Evolutionary conservation across 2,797 vertebrate genomes (phyloP), one percentile per base, ranked within the genome.

Genomic region (Fundulus diaphanus): DNA sequence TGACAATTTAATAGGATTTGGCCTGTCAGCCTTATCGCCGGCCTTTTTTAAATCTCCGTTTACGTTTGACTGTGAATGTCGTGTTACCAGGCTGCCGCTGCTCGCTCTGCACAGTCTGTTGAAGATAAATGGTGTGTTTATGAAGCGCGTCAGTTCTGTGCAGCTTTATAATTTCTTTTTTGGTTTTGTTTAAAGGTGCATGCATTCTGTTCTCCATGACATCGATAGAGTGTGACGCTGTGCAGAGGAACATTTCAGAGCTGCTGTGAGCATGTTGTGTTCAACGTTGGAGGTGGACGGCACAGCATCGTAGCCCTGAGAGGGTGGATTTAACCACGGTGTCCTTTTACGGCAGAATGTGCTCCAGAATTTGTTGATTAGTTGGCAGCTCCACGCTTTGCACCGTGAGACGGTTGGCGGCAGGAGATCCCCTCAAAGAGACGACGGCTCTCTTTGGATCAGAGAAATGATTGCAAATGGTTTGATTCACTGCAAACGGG

Each of bases 221-320:
- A n/a, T 12, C 13, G 37, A 24, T 67, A 27, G 27, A 42, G 5
- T 27, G n/a, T 27, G 48, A 16, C 22, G 15, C 31, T 12, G 5
- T 52, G 29, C 52, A 76, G 80, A 73, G 13, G 69, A 46, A 35
- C 57, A 35, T 7, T 22, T 33, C 27, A 22, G 31, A 29, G 29
- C 54, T 57, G 27, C 27, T 15, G 1, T 6, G 29, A 59, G 24
- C 20, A 18, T 2, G 59, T 2, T 61, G 66, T 37, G 13, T 74
- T 46, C 31, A 35, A 76, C n/a, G 67, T 76, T 77, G 82, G 80
- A 82, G 77, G 81, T 84, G 83, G 78, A 85, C 74, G 72, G 72
- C 59, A 15, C 49, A 7, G 70, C 61, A 12, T 33, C 16, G 46
- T 29, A 11, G 74, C 16, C 65, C 18, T 29, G 54, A 33, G 40